Base-by-base conservation (phyloP, 2,888 invertebrate genomes). In the Ophion ellenae region DNA sequence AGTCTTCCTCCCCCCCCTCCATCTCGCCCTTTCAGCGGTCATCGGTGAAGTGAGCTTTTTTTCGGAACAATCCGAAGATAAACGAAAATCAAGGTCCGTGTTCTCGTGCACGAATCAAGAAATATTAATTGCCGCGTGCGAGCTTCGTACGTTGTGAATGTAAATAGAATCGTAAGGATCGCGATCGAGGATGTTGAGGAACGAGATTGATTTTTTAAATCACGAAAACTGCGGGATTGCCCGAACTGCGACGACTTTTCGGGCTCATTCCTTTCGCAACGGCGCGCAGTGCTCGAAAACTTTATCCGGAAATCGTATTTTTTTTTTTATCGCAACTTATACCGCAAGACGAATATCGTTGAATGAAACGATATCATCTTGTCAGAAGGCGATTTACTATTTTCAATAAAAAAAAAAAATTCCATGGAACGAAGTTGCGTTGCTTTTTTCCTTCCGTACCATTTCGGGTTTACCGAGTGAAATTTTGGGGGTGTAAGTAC, bases 401-500 rank as follows among this genome's bases (percentile, higher is more conserved):
- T 90, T 90, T 90, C 83, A 90, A 89, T 90, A 90, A 90, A 90
- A 67, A 90, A 89, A 73, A 4, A 14, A 14, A 7, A 40, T 81
- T 57, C 57, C 24, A 76, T 64, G 57, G 82, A 71, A 63, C 47
- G 28, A 66, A 70, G 17, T 14, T 7, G 61, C 7, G 14, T 40
- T 63, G 66, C 14, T 7, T 79, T 20, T 70, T 66, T 63, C 75
- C 1, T 53, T 11, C 4, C 11, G 11, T 14, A 14, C 14, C 53
- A 5, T 17, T 53, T 53, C 4, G 17, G 53, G 53, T 4, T 53
- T 53, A 17, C 5, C 3, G 53, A 53, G 24, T 17, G 45, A 11
- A n/a, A 20, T 69, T 11, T 5, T 24, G 24, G 24, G 24, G 24
- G 24, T 2, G 24, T 24, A 2, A 24, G 24, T 24, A 1, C 24